Percentiles rank a stretch among this genome's conserved stretches.
Evolutionary conservation across 2,113 vertebrate genomes (phyloP).

Genomic region (Lonchura striata): DNA sequence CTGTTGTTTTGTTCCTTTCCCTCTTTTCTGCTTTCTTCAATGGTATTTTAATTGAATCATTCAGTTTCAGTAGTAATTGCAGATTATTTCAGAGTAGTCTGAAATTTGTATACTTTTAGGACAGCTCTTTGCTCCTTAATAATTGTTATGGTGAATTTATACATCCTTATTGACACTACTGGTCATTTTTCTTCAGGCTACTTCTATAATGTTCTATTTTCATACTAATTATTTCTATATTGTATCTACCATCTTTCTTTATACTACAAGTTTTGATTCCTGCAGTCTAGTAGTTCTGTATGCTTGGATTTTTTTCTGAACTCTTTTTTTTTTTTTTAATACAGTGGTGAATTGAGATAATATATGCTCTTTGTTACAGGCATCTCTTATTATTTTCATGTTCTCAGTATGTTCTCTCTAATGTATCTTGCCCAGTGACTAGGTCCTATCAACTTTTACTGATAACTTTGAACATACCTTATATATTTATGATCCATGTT

Average conservation of each 20-base stretch:
- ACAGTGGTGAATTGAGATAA: neutral
- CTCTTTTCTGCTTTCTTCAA: neutral
- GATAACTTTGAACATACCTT: neutral
- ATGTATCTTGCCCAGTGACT: neutral
- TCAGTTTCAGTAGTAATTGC: neutral
- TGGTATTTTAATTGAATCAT: neutral
- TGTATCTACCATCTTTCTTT: neutral
- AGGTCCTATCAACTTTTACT: neutral
- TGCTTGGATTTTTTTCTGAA: neutral
- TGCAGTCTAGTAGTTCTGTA: neutral
- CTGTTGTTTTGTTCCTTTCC: neutral
- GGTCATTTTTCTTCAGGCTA: conserved; percentile 6
- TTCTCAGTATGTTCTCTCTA: neutral
- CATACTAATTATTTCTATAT: neutral
- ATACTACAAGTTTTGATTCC: neutral
- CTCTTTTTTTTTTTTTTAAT: neutral
- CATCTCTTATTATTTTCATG: neutral
- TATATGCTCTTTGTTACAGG: neutral
- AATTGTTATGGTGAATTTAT: neutral
- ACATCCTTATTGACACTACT: neutral
- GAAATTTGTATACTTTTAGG: neutral
- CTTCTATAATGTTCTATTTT: neutral
- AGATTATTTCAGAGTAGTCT: neutral
- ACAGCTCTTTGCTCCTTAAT: neutral
- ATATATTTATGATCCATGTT: neutral